Evolutionary conservation across 2,888 invertebrate genomes (phyloP), one percentile per base, ranked within the genome.

Genomic region (Leistus spinibarbis): DNA sequence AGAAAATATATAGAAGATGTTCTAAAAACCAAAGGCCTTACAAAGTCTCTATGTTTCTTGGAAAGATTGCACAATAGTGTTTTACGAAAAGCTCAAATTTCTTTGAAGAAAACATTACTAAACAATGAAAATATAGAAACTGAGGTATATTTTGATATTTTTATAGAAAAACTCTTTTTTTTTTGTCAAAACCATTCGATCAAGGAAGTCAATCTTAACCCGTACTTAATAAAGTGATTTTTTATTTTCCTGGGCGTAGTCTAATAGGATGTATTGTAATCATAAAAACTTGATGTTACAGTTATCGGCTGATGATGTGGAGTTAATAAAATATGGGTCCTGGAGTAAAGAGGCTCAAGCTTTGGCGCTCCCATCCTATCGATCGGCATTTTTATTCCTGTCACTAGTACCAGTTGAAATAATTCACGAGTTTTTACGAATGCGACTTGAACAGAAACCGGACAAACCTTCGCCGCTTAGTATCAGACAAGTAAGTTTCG

Each of bases 341-440:
- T 94, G 93, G 92, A 93, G 94, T 76, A 87, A 89, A 9, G 94
- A 95, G 86, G 91, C 93, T 69, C 86, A 88, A 76, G 88, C 90
- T n/a, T 90, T 97, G 85, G 90, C 90, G 76, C 87, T 98, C 78
- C 98, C 97, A 0, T 94, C 95, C 1, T 96, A 96, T 86, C 90
- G 93, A 79, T 90, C 93, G 53, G 91, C 93, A 77, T 98, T 96
- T 86, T 88, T 97, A 69, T 95, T 97, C 84, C 89, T 98, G 16
- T 91, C 94, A 76, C 90, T 93, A 68, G 91, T 97, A 69, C 95
- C 96, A 22, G 86, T 98, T 81, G 96, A 97, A 85, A 92, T 97
- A n/a, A 92, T 96, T 77, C 95, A 97, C 82, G 97, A 98, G 85
- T 97, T 96, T 86, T 87, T 98, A 60, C 87, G 91, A 76, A 91